phyloP scores from a whole-genome alignment of 2,797 vertebrate genomes.

The Amphiprion clarkii region DNA sequence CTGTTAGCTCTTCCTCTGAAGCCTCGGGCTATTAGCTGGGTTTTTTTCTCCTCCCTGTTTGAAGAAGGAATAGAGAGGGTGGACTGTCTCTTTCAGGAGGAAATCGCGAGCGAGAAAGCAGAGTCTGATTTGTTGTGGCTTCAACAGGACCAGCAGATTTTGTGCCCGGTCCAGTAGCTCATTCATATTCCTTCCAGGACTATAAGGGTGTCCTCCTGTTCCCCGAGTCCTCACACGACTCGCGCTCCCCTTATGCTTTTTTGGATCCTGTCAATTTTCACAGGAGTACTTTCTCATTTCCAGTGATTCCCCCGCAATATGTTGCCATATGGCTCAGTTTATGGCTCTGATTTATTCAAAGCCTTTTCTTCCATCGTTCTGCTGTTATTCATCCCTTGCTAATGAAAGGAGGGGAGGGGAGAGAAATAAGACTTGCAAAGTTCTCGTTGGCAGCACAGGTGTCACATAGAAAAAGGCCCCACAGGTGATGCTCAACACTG shows the following conservation, averaged over 20 bases:
- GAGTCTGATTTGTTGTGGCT: slow-evolving; percentile 38
- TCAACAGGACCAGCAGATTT: slow-evolving; percentile 34
- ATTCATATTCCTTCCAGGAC: slow-evolving; percentile 48
- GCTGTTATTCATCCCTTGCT: slow-evolving; percentile 54
- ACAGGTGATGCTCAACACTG: slow-evolving; percentile 62
- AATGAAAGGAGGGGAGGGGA: slow-evolving; percentile 44
- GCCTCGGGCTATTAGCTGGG: slow-evolving; percentile 56
- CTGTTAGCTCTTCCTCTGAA: slow-evolving; percentile 55
- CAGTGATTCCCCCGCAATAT: slow-evolving; percentile 33
- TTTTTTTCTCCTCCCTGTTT: slow-evolving; percentile 18
- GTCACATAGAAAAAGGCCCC: slow-evolving; percentile 50
- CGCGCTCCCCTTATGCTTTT: slow-evolving; percentile 38
- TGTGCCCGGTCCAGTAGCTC: slow-evolving; percentile 31
- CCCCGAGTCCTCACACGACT: slow-evolving; percentile 7
- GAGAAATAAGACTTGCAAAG: slow-evolving; percentile 39
- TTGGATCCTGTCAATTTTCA: slow-evolving; percentile 50
- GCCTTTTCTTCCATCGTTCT: slow-evolving; percentile 20
- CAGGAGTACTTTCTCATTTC: slow-evolving; percentile 39
- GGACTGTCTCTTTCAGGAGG: slow-evolving; percentile 2
- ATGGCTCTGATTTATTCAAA: slow-evolving; percentile 59
- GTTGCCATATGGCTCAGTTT: slow-evolving; percentile 58
- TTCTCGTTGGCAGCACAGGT: slow-evolving; percentile 47
- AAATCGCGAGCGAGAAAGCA: slow-evolving; percentile 16
- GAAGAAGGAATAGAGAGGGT: slow-evolving; percentile 18
- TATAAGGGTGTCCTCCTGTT: slow-evolving; percentile 15